Conservation (phyloP, 2,888 invertebrate species). For the Lasiommata megera region DNA sequence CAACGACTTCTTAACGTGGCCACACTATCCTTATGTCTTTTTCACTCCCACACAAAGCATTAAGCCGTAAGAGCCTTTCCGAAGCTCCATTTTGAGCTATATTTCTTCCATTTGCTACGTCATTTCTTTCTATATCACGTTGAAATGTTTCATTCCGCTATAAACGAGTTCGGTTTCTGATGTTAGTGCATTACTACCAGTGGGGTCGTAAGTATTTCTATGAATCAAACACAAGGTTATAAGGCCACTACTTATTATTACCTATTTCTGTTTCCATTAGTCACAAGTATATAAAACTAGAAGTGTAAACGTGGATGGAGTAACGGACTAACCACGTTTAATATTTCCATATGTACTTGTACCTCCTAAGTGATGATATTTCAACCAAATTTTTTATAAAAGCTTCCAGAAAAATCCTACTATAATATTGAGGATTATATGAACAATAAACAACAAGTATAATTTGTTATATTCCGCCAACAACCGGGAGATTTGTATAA, state of each 20-base stretch:
- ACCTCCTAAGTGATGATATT: no score
- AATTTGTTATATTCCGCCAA: no score
- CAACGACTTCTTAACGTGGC: constrained; percentile 27
- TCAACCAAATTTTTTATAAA: no score
- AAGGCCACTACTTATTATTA: neutral
- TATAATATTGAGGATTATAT: no score
- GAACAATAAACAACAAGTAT: no score
- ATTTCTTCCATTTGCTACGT: constrained; percentile 63
- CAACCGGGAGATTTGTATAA: no score
- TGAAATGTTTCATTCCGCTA: constrained; percentile 27
- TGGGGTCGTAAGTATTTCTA: neutral
- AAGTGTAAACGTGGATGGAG: no score
- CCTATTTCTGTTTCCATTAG: neutral
- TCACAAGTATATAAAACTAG: neutral
- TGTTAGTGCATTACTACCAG: constrained; percentile 5
- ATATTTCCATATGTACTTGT: no score
- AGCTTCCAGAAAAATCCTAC: no score
- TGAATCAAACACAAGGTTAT: neutral
- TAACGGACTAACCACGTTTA: no score
- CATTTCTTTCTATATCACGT: constrained; percentile 51
- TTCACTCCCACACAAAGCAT: constrained; percentile 54
- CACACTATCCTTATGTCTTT: constrained; percentile 51
- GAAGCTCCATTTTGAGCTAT: constrained; percentile 55
- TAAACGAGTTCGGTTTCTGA: constrained; percentile 26
- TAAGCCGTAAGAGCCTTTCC: constrained; percentile 58